phyloP scores from a whole-genome alignment of 2,888 invertebrate species.

The Hemaris fuciformis region DNA sequence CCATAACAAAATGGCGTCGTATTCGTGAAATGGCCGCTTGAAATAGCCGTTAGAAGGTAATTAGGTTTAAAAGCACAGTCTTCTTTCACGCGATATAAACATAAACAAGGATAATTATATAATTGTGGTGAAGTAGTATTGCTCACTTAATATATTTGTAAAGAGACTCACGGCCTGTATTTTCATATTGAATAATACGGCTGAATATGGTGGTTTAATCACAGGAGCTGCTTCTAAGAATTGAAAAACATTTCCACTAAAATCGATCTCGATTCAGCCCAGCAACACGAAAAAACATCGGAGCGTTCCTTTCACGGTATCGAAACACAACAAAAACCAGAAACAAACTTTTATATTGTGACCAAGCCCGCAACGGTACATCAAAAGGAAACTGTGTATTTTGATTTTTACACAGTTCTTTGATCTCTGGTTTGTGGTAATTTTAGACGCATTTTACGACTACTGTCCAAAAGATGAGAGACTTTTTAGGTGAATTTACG shows the following conservation, averaged over 20 bases:
- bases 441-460: not conserved
- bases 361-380: conserved; percentile 7
- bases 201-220: too few species aligned
- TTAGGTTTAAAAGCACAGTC: not conserved
- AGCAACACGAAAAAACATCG: not conserved
- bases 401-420: not conserved
- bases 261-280: not conserved
- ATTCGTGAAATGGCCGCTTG: not conserved
- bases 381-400: not conserved
- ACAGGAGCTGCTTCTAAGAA: too few species aligned
- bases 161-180: too few species aligned
- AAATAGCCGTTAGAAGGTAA: not conserved
- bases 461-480: not conserved
- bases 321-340: not conserved
- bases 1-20: not conserved
- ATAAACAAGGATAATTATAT: not conserved
- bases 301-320: not conserved
- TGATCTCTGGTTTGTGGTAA: not conserved
- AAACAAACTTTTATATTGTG: not conserved
- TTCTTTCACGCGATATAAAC: not conserved
- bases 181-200: too few species aligned
- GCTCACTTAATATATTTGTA: too few species aligned
- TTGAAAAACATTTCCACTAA: not conserved
- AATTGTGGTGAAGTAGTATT: not conserved
- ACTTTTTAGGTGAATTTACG: not conserved